Evolutionary conservation across 1,140 invertebrate genomes (phyloP), one percentile per base, ranked within the genome.

Genomic region (Nasonia giraulti): DNA sequence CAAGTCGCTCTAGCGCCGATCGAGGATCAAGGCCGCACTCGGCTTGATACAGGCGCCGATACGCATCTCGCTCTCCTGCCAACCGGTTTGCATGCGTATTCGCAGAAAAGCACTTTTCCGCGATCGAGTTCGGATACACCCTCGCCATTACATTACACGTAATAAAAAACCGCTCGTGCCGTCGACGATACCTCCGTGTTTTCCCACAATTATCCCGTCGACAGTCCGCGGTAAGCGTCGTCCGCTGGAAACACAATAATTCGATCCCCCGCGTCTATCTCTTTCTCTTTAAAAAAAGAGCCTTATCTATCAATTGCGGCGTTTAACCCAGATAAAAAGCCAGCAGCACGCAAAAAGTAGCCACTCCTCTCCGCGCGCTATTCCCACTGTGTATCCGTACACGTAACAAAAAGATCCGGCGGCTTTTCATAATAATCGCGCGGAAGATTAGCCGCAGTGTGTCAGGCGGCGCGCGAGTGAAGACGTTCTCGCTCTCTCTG

Each of bases 11-110:
- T 62, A 20, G 87, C 79, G 79, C 68, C 85, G 88, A 90, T 89
- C 86, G 85, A 55, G 87, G 88, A 90, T 90, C 90, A 90, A 90
- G 89, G 89, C 83, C 27, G n/a, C n/a, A n/a, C n/a, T n/a, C n/a
- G n/a, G n/a, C n/a, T n/a, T n/a, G n/a, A n/a, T n/a, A n/a, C n/a
- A n/a, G n/a, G n/a, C n/a, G n/a, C n/a, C n/a, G n/a, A n/a, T n/a
- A n/a, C n/a, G n/a, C n/a, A n/a, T n/a, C n/a, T n/a, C n/a, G n/a
- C n/a, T n/a, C n/a, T n/a, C n/a, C n/a, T n/a, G n/a, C n/a, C n/a
- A n/a, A n/a, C n/a, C n/a, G n/a, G n/a, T n/a, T n/a, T n/a, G n/a
- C n/a, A n/a, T n/a, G n/a, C n/a, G n/a, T n/a, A n/a, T n/a, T n/a
- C n/a, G n/a, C n/a, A n/a, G n/a, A n/a, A n/a, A n/a, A n/a, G n/a